Conservation (phyloP, 2,888 invertebrate species). For the Bellardia pandia region DNA sequence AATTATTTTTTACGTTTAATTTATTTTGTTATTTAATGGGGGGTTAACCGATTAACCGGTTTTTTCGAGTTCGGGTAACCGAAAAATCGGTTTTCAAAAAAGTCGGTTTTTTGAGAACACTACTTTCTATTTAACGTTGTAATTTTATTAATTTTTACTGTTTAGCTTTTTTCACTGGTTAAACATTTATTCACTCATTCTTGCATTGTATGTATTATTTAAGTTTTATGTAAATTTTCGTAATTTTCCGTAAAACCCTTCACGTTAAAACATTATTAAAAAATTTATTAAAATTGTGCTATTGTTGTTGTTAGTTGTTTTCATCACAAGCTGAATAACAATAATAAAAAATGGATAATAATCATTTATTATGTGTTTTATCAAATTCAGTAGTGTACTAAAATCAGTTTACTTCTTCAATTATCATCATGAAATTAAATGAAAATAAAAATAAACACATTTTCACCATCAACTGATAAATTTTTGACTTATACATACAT, state of each 20-base stretch:
- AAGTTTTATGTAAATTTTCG: constrained; percentile 22
- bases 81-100: too few relatives aligned
- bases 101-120: too few relatives aligned
- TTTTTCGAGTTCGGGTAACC: too few relatives aligned
- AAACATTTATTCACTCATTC: constrained; percentile 45
- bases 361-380: not conserved
- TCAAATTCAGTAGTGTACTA: constrained; percentile 7
- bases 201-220: constrained; percentile 53
- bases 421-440: constrained; percentile 24
- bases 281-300: constrained; percentile 10
- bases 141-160: constrained; percentile 49
- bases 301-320: not conserved
- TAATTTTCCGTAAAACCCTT: not conserved
- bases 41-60: too few relatives aligned
- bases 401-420: constrained; percentile 12
- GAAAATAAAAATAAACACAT: constrained; percentile 5
- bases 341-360: not conserved
- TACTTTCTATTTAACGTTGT: not conserved
- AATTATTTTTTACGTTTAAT: too few relatives aligned
- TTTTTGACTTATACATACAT: not conserved
- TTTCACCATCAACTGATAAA: not conserved
- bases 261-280: not conserved
- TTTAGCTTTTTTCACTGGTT: constrained; percentile 55
- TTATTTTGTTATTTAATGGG: too few relatives aligned
- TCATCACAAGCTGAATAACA: not conserved